Base-by-base conservation (phyloP, 2,888 invertebrate genomes). In the Agrochola macilenta region DNA sequence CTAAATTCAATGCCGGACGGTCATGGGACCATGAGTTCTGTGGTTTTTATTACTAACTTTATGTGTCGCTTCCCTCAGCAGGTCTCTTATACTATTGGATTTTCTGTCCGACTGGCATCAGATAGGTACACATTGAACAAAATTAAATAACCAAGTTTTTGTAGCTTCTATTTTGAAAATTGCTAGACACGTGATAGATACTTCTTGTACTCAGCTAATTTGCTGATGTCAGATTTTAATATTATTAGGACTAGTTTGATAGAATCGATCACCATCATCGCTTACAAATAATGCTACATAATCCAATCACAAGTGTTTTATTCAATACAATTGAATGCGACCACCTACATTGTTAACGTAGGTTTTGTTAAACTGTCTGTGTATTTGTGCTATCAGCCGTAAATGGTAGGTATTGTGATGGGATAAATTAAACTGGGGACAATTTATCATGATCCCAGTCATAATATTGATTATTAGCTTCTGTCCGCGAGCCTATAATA, bases 371-470 rank as follows among this genome's bases (percentile, higher is more conserved):
- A 39, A 30, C 12, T 43, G 43, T 49, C 69, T 43, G 30, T 80
- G 57, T 83, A 60, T 43, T 74, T 78, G 71, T 65, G 68, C 72
- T 5, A 35, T 78, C 74, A 70, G 17, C 17, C 78, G 69, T 73
- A n/a, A 68, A 69, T 17, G 17, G 12, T 20, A 5, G 17, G 57
- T 75, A 69, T 74, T 83, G 69, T 74, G 30, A 14, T n/a, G 5
- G 9, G 8, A 54, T 63, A 26, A 35, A 74, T 73, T 52, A 3
- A n/a, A 69, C 72, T 57, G 20, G 12, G 54, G 12, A 58, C 61
- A n/a, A 54, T 70, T 54, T 69, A 20, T 65, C 23, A 64, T 77
- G 60, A 7, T 12, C 1, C n/a, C 7, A 49, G 39, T 46, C 58
- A 49, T 66, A 52, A 23, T n/a, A 12, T 58, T 58, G 30, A 14